Evolutionary conservation across 2,797 vertebrate genomes (phyloP).

Genomic region (Pogoniulus pusillus): DNA sequence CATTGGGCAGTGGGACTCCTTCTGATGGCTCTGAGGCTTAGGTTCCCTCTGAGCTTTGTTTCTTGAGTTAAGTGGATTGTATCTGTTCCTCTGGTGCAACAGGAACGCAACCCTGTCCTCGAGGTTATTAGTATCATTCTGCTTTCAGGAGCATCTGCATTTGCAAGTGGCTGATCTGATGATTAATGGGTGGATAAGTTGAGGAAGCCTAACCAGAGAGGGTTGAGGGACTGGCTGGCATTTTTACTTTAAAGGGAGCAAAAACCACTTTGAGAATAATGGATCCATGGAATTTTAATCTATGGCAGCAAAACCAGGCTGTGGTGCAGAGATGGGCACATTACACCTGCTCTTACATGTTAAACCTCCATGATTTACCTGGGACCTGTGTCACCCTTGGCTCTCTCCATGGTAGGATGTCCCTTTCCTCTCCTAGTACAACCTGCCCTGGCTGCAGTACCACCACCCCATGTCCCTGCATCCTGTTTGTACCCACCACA

Average conservation of each 20-base stretch:
- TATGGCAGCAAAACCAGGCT: neutral
- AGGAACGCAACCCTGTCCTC: neutral
- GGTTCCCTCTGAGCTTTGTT: neutral
- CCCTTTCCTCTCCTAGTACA: neutral
- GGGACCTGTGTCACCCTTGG: neutral
- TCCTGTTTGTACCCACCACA: accelerated
- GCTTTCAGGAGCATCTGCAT: conserved; percentile 5
- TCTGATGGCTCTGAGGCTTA: neutral
- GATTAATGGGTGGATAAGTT: conserved; percentile 45
- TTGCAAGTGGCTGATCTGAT: conserved; percentile 27
- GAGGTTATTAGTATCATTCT: conserved; percentile 24
- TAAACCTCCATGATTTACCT: neutral
- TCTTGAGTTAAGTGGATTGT: neutral
- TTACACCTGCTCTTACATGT: neutral
- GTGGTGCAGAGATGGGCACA: neutral
- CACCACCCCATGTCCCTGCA: accelerated
- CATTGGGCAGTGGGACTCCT: neutral
- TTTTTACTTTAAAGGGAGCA: neutral
- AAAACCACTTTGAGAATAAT: conserved; percentile 13
- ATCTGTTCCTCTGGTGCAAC: neutral
- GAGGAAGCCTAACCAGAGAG: neutral
- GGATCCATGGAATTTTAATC: neutral
- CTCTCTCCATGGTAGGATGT: neutral
- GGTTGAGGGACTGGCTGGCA: neutral
- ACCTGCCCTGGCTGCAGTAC: neutral